These are phyloP conservation scores for Adelphocoris suturalis DNA, from an alignment of 2,888 invertebrate genomes.

Conservation along the genomic window DNA sequence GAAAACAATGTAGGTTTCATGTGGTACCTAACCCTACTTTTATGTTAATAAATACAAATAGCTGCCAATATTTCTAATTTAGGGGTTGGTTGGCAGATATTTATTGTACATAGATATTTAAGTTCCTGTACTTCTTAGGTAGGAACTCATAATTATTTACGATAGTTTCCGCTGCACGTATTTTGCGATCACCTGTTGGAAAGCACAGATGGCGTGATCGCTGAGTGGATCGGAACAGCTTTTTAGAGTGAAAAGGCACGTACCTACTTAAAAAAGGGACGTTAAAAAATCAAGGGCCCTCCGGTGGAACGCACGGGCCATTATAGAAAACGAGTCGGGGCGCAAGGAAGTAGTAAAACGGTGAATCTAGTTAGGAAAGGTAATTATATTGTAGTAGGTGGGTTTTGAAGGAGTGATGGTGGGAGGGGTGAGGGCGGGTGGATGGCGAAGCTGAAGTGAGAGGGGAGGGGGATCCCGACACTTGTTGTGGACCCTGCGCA, in stretches of 20 bases:
- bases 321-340: slow-evolving; percentile 19
- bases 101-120: too few relatives aligned
- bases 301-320: slow-evolving; percentile 4
- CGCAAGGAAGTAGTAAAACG: slow-evolving; percentile 67
- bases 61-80: too few relatives aligned
- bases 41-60: too few relatives aligned
- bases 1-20: too few relatives aligned
- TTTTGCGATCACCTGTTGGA: too few relatives aligned
- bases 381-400: slow-evolving; percentile 69
- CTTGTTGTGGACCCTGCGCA: slow-evolving; percentile 70
- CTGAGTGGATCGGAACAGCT: too few relatives aligned
- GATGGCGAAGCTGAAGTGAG: slow-evolving; percentile 43
- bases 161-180: too few relatives aligned
- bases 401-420: background rate
- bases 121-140: too few relatives aligned
- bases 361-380: slow-evolving; percentile 68
- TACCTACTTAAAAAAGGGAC: background rate
- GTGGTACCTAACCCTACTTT: too few relatives aligned
- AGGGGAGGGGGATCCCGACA: slow-evolving; percentile 62
- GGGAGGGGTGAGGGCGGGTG: background rate
- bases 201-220: too few relatives aligned
- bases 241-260: background rate
- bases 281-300: background rate
- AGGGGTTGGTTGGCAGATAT: too few relatives aligned
- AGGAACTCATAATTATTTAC: too few relatives aligned